Evolutionary conservation across 2,888 invertebrate genomes (phyloP), one percentile per base, ranked within the genome.

Genomic region (Rugalucina vietnamica): DNA sequence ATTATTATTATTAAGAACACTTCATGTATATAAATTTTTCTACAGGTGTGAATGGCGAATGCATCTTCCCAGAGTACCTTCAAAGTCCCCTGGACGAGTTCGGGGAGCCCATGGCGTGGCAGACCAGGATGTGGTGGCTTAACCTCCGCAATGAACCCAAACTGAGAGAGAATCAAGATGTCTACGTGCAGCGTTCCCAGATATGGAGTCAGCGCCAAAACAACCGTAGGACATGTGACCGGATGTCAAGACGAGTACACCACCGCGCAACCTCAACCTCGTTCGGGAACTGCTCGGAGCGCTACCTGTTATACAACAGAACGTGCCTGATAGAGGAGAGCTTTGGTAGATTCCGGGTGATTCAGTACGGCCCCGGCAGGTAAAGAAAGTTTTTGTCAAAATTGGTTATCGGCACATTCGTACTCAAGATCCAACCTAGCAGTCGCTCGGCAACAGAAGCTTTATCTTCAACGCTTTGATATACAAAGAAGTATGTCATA

Each of bases 51-150:
- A 39, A 50, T 27, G 72, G 76, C 43, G 84, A 82, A 32, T 93
- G 93, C 76, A 80, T 86, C 32, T 93, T 93, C 70, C 93, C 93
- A 0, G 86, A 91, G 10, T 92, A 89, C 79, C 85, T 92, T 10
- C 92, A 92, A 81, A 92, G 91, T 76, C 88, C 91, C 0, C 72
- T 82, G n/a, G 86, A 88, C 36, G 86, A 85, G 39, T 74, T 86
- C 29, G 90, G 91, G 8, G 85, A 86, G 12, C 88, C 91, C 0
- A 82, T 88, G 79, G 90, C 92, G 0, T 93, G 93, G 93, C 89
- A 87, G 36, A 93, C 93, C 8, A 86, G 88, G 24, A 91, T 90
- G 37, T 90, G 90, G 90, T 92, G 92, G 92, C 88, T 92, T 5
- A 90, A 91, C 71, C 85, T 93, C 8, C 88, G 91, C 10, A 88